Evolutionary conservation across 64 coral and sea anemone species (phyloP).

Genomic region (Montipora efflorescens): DNA sequence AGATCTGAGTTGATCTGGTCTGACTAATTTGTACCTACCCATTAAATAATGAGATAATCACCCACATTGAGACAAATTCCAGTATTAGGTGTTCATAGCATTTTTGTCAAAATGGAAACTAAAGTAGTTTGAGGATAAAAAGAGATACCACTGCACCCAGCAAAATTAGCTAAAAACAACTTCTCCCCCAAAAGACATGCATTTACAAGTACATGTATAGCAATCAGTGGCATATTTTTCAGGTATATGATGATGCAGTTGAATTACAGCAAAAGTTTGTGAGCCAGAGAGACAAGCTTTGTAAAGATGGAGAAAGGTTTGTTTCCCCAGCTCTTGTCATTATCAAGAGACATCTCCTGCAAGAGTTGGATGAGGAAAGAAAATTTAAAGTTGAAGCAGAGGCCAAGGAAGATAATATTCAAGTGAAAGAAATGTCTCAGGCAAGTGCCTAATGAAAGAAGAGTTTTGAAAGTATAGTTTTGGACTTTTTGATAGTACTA

Average conservation of each 20-base stretch:
- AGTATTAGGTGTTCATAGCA: no score
- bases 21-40: no score
- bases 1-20: no score
- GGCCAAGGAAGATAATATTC: slow-evolving; percentile 65
- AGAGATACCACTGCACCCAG: no score
- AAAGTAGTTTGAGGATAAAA: no score
- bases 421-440: background rate
- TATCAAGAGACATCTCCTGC: slow-evolving; percentile 79
- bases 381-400: slow-evolving; percentile 85
- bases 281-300: slow-evolving; percentile 86
- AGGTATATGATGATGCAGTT: slow-evolving; percentile 95
- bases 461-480: no score
- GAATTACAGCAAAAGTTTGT: slow-evolving; percentile 88
- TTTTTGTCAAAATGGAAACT: no score
- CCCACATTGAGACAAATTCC: no score
- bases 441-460: background rate
- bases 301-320: slow-evolving; percentile 98
- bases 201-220: background rate
- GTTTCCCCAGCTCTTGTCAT: slow-evolving; percentile 94
- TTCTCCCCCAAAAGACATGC: no score
- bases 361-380: slow-evolving; percentile 93
- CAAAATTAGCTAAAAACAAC: no score
- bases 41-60: no score
- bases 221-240: background rate
- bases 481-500: no score